Evolutionary conservation across 2,888 invertebrate species (phyloP).

Genomic region (Gandaritis pyraliata): DNA sequence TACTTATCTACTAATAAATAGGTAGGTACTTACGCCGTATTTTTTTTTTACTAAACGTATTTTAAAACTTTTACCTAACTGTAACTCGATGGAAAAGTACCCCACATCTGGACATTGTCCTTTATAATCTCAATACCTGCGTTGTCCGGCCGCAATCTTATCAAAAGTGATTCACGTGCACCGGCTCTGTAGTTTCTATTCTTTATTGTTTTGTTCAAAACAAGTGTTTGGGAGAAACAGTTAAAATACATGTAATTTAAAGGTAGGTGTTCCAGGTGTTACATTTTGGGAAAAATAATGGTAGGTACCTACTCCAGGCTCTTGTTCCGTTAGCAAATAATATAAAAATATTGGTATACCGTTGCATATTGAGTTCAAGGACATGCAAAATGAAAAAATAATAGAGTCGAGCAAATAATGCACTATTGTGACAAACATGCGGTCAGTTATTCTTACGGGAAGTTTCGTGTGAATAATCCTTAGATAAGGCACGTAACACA

Average conservation of each 20-base stretch:
- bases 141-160: conserved; percentile 22
- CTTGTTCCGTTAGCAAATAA: too few relatives aligned
- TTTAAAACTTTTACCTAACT: neutral
- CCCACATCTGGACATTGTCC: conserved; percentile 9
- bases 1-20: too few relatives aligned
- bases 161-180: conserved; percentile 22
- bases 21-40: too few relatives aligned
- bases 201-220: conserved; percentile 20
- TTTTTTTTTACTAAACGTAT: too few relatives aligned
- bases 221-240: conserved; percentile 39
- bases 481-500: conserved; percentile 30
- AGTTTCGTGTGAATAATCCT: conserved; percentile 31
- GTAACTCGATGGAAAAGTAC: neutral
- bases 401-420: neutral
- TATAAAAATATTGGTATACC: too few relatives aligned
- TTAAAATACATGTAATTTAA: conserved; percentile 3
- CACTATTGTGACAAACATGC: neutral
- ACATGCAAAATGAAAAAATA: neutral
- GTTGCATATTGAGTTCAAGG: too few relatives aligned
- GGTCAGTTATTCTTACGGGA: conserved; percentile 2
- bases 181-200: conserved; percentile 16
- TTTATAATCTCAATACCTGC: conserved; percentile 13
- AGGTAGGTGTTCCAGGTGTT: neutral
- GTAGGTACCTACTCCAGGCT: too few relatives aligned
- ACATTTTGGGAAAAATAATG: neutral